Percentiles rank a stretch among this genome's conserved stretches.
phyloP scores from a whole-genome alignment of 2,113 vertebrate species.

The Leuciscus idus region DNA sequence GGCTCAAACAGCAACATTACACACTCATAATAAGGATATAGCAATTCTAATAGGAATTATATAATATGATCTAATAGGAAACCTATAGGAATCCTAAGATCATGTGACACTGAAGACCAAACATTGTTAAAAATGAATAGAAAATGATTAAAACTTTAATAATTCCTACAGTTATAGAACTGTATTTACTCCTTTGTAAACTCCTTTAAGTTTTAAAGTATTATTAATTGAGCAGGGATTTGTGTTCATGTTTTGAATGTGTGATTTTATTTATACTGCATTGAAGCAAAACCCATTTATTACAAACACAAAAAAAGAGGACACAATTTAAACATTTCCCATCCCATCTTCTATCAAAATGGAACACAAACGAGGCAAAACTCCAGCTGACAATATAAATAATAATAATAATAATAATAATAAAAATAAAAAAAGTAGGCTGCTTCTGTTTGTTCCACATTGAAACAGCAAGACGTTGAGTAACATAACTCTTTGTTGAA shows the following conservation, averaged over 20 bases:
- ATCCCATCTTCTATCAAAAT: neutral
- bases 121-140: too few species aligned
- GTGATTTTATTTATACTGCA: neutral
- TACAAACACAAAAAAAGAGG: neutral
- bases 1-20: too few species aligned
- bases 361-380: neutral
- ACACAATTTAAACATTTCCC: neutral
- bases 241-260: neutral
- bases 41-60: too few species aligned
- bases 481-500: slow-evolving; percentile 20
- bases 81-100: neutral
- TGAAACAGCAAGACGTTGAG: neutral
- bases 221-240: neutral
- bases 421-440: too few species aligned
- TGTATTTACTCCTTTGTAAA: too few species aligned
- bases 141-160: too few species aligned
- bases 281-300: neutral
- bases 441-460: neutral
- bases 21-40: too few species aligned
- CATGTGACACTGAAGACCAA: neutral
- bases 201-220: neutral
- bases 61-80: too few species aligned
- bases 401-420: slow-evolving; percentile 4
- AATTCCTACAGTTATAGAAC: too few species aligned
- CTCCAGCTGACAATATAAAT: neutral